Conservation (phyloP, 2,888 invertebrate genomes). For the Endomychus coccineus region DNA sequence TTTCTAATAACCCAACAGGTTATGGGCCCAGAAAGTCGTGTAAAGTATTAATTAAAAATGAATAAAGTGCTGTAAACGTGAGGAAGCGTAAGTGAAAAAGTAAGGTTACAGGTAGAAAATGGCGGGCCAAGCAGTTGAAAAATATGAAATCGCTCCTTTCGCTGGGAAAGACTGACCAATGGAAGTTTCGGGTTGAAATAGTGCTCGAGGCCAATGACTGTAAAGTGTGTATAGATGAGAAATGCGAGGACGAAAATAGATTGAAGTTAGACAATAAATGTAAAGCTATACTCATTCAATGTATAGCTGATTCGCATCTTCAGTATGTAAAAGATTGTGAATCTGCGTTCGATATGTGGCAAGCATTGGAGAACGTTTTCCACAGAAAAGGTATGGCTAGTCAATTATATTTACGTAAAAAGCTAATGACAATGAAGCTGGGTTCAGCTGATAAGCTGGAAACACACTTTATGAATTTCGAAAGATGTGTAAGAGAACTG, state of each 20-base stretch:
- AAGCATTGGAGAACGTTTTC: slow-evolving; percentile 22
- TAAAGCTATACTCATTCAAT: slow-evolving; percentile 24
- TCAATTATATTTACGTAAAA: slow-evolving; percentile 24
- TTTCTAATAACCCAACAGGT: no score
- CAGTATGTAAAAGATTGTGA: slow-evolving; percentile 25
- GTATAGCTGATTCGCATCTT: slow-evolving; percentile 24
- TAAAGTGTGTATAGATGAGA: slow-evolving; percentile 16
- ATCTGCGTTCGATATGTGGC: slow-evolving; percentile 26
- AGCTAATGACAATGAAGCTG: slow-evolving; percentile 24
- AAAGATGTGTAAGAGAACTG: slow-evolving; percentile 21
- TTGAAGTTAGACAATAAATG: slow-evolving; percentile 20
- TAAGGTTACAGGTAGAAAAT: no score
- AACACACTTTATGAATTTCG: slow-evolving; percentile 23
- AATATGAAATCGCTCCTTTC: slow-evolving; percentile 19
- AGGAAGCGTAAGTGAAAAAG: no score
- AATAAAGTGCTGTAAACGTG: no score
- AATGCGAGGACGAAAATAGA: slow-evolving; percentile 9
- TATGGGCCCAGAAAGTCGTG: no score
- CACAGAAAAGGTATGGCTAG: slow-evolving; percentile 25
- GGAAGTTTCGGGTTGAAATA: slow-evolving; percentile 20
- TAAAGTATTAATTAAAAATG: no score
- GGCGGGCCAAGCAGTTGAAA: no score
- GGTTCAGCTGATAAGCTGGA: slow-evolving; percentile 18
- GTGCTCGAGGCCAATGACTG: slow-evolving; percentile 18
- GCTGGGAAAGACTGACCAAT: slow-evolving; percentile 19